A percentile compares a stretch with the other conserved stretches of the same genome.
Evolutionary conservation across 1,140 invertebrate genomes (phyloP).

Genomic region (Oreohelix idahoensis): DNA sequence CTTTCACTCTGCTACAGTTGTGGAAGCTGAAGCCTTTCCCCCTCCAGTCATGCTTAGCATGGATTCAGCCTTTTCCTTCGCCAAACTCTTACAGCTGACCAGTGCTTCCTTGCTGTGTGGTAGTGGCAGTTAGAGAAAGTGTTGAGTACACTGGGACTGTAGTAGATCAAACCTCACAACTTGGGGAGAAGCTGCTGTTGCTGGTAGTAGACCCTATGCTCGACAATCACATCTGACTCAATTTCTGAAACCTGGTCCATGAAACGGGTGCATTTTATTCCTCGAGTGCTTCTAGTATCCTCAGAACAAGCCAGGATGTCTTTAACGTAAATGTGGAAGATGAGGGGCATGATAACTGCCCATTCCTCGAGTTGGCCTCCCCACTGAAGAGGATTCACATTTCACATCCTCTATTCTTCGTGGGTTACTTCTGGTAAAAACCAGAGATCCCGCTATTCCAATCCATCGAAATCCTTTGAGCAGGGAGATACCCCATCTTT

Average conservation of each 20-base stretch:
- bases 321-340: constrained; percentile 25
- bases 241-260: constrained; percentile 12
- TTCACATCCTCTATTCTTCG: background rate
- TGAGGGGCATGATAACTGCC: constrained; percentile 26
- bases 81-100: constrained; percentile 10
- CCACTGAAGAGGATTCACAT: background rate
- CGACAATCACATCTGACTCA: background rate
- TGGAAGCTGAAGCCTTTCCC: background rate
- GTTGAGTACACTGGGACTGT: background rate
- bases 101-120: background rate
- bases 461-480: too few species aligned
- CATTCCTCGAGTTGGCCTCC: background rate
- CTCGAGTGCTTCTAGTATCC: background rate
- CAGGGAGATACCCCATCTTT: too few species aligned
- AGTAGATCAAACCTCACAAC: background rate
- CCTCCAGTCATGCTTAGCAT: background rate
- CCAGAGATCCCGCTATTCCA: too few species aligned
- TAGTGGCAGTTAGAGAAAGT: background rate
- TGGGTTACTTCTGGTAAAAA: constrained; percentile 3
- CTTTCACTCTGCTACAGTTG: background rate
- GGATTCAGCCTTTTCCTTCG: background rate
- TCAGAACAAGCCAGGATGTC: constrained; percentile 14
- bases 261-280: too few species aligned
- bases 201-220: constrained; percentile 11
- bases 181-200: background rate